Evolutionary conservation across 2,797 vertebrate genomes (phyloP), one percentile per base, ranked within the genome.

Genomic region (Acipenser oxyrinchus): DNA sequence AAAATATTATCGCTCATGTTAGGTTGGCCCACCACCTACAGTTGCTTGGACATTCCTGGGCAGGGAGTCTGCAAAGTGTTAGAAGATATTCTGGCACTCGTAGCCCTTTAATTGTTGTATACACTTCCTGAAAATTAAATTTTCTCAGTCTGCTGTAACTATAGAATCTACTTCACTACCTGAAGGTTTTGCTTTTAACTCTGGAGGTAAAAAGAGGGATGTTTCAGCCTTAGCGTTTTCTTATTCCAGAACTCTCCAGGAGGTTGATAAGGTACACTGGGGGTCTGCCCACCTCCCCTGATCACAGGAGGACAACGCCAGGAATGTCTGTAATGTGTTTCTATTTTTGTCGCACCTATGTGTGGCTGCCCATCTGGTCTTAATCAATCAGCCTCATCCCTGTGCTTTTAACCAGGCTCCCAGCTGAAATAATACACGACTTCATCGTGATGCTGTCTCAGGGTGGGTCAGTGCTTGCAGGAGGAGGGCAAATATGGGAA

Each of bases 311-410:
- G 87, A 86, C 86, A 87, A 80, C 82, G 88, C 74, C 76, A 87
- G 91, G 91, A 93, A 95, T 93, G 92, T 86, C 82, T 88, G 87
- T 87, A 84, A 88, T 87, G 86, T 72, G 86, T 84, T 89, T 88
- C 91, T 93, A 92, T 93, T 93, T 93, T 81, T 72, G 88, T 92
- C 84, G 48, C 87, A 93, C 91, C 91, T 93, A 91, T 89, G 91
- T 93, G 90, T 87, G 89, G 90, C 87, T 85, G 80, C 88, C 91
- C 92, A 92, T 94, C 92, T 94, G 93, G 91, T 92, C 92, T 90
- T 90, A 91, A 94, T 94, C 91, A 92, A 88, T 92, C 90, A 88
- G 88, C 83, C 86, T 87, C 86, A 89, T 92, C 91, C 88, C 66
- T 59, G 81, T 81, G 86, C 88, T 80, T 84, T 84, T 85, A 87